Evolutionary conservation across 1,140 invertebrate genomes (phyloP).

Genomic region (Oedothorax gibbosus): DNA sequence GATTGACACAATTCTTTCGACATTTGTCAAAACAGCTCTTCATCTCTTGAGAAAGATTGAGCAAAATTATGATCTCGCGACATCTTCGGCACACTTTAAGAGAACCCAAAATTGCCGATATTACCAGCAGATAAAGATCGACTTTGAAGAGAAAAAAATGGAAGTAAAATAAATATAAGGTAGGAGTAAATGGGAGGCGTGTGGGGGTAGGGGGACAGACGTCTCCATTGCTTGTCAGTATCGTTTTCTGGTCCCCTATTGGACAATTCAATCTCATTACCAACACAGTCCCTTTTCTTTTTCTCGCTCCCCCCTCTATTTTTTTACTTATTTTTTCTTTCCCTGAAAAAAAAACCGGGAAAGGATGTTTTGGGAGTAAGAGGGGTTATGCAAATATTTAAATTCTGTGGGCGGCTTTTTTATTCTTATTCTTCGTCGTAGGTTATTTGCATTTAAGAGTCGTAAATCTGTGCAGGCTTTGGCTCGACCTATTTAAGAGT

Average conservation of each 20-base stretch:
- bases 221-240: conserved; percentile 52
- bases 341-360: conserved; percentile 5
- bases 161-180: conserved; percentile 43
- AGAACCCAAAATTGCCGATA: conserved; percentile 30
- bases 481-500: conserved; percentile 4
- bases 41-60: too few species aligned
- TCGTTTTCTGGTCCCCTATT: conserved; percentile 44
- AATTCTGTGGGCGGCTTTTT: background rate
- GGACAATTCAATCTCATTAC: conserved; percentile 60
- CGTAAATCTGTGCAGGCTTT: conserved; percentile 1
- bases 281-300: conserved; percentile 33
- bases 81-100: too few species aligned
- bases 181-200: conserved; percentile 27
- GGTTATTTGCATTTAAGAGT: conserved; percentile 13
- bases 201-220: conserved; percentile 30
- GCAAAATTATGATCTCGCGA: too few species aligned
- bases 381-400: conserved; percentile 56
- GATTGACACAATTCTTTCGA: too few species aligned
- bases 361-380: conserved; percentile 17
- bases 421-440: background rate
- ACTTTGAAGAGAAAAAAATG: background rate
- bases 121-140: conserved; percentile 37
- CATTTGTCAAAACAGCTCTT: too few species aligned
- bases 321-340: background rate
- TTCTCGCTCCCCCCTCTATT: background rate